phyloP scores from a whole-genome alignment of 2,888 invertebrate genomes.

The Meandrusa payeni region DNA sequence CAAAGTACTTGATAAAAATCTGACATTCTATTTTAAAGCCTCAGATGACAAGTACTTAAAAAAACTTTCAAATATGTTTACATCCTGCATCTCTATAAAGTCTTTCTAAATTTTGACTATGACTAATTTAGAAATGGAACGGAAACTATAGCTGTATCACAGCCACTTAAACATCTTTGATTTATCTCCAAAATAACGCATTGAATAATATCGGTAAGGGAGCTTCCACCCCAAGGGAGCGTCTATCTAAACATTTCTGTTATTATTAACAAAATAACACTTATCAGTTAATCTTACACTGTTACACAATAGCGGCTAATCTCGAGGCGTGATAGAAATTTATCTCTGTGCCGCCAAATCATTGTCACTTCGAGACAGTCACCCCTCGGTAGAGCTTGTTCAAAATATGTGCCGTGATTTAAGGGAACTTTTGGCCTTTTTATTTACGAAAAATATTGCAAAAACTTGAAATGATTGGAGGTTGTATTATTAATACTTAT shows the following conservation, averaged over 20 bases:
- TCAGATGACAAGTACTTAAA: too few species aligned
- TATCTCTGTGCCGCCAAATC: conserved; percentile 58
- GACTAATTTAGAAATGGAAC: too few species aligned
- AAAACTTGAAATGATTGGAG: too few species aligned
- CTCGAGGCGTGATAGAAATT: conserved; percentile 74
- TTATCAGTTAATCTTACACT: conserved; percentile 79
- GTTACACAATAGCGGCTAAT: conserved; percentile 70
- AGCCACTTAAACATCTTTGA: conserved; percentile 17
- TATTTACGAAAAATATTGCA: conserved; percentile 1
- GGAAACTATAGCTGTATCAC: too few species aligned
- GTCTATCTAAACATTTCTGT: conserved; percentile 60
- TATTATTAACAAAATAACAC: conserved; percentile 76
- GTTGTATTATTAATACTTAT: too few species aligned
- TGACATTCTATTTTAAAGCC: too few species aligned
- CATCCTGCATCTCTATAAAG: too few species aligned
- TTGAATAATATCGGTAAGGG: conserved; percentile 51
- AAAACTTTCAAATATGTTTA: too few species aligned
- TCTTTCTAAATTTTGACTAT: too few species aligned
- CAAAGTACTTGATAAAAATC: too few species aligned
- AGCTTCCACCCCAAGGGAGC: conserved; percentile 41
- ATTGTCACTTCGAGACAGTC: conserved; percentile 54
- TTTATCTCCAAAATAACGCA: conserved; percentile 40
- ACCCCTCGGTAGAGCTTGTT: conserved; percentile 45
- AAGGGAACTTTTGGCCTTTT: conserved; percentile 34
- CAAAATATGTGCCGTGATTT: conserved; percentile 43